A percentile compares a stretch with the other conserved stretches of the same genome.
These are phyloP conservation scores for Mormyrus lacerda DNA, from an alignment of 2,113 vertebrate species.

Conservation along the genomic window DNA sequence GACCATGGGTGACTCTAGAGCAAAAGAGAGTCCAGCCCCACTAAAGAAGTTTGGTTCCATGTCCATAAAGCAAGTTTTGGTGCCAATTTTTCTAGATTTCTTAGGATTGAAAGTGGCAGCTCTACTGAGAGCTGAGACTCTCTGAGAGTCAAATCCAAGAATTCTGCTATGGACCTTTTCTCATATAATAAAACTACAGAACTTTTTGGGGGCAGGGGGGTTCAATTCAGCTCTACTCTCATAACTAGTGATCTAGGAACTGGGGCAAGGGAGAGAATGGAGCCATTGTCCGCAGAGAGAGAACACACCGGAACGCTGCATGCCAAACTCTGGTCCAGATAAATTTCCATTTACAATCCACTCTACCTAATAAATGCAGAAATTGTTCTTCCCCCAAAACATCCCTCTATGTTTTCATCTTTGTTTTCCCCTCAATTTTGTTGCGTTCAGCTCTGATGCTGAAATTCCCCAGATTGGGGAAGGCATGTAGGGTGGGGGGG, in stretches of 20 bases:
- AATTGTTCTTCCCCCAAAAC: background rate
- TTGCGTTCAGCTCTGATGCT: background rate
- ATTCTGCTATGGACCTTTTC: too few species aligned
- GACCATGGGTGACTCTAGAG: background rate
- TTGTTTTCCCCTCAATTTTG: background rate
- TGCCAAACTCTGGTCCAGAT: background rate
- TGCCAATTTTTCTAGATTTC: background rate
- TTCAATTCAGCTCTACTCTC: background rate
- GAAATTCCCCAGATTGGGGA: background rate
- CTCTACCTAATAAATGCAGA: background rate
- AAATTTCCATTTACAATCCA: background rate
- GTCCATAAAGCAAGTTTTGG: background rate
- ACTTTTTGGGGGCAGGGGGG: too few species aligned
- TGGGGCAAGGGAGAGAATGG: background rate
- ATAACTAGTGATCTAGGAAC: background rate
- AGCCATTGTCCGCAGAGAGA: background rate
- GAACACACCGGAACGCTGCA: background rate
- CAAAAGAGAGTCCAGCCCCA: background rate
- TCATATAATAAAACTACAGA: too few species aligned
- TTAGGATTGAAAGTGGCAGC: background rate
- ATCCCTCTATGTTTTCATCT: background rate
- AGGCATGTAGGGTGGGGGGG: background rate
- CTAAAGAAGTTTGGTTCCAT: background rate
- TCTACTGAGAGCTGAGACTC: background rate
- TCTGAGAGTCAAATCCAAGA: background rate